A percentile compares a stretch with the other conserved stretches of the same genome.
phyloP scores from a whole-genome alignment of 2,113 vertebrate genomes.

The Panthera leo region DNA sequence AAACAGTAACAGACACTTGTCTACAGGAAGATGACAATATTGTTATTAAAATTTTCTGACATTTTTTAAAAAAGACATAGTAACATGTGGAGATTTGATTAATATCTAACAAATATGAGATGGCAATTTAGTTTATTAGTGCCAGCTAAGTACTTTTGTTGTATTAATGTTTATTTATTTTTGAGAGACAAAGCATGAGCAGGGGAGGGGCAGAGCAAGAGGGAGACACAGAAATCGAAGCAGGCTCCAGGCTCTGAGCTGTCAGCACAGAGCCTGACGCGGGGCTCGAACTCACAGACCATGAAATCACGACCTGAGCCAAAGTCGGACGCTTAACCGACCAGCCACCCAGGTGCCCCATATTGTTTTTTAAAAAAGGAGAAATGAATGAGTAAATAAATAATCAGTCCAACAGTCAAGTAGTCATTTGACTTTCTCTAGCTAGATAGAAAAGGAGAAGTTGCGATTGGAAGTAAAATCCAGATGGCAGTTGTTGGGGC shows the following conservation, averaged over 20 bases:
- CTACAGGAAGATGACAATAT: constrained; percentile 36
- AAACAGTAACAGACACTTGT: constrained; percentile 44
- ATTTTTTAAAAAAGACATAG: constrained; percentile 33
- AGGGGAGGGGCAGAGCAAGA: no score
- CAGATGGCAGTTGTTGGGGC: neutral
- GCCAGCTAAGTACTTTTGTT: constrained; percentile 26
- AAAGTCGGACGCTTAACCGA: no score
- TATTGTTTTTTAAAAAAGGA: neutral
- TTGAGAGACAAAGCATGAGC: neutral
- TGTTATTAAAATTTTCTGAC: constrained; percentile 27
- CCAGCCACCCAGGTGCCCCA: no score
- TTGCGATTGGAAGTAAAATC: neutral
- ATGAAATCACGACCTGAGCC: no score
- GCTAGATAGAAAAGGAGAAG: neutral
- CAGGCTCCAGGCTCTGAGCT: no score
- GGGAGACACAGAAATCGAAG: no score
- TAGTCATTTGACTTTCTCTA: neutral
- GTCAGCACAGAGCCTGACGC: no score
- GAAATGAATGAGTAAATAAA: neutral
- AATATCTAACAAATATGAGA: neutral
- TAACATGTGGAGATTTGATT: neutral
- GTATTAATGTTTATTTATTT: no score
- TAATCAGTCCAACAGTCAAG: neutral
- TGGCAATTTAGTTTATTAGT: neutral
- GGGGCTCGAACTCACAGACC: no score